Percentiles rank a stretch among this genome's conserved stretches.
These are phyloP conservation scores for Pocillopora grandis DNA, from an alignment of 92 coral and sea anemone genomes.

Conservation along the genomic window DNA sequence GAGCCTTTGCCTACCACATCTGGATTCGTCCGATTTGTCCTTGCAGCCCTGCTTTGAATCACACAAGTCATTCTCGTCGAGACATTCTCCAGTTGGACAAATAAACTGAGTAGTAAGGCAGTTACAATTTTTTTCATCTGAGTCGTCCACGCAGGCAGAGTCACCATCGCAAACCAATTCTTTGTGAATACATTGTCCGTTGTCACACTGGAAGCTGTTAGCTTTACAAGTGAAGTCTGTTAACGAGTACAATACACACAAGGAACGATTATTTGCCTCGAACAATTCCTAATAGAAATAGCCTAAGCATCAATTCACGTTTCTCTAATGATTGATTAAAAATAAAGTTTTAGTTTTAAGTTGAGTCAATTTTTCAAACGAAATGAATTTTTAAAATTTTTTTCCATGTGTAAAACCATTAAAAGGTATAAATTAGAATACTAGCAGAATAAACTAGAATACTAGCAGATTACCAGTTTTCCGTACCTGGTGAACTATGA, in stretches of 20 bases:
- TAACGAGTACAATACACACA: background rate
- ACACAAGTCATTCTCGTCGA: slow-evolving; percentile 41
- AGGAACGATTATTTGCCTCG: too few species aligned
- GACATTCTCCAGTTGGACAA: slow-evolving; percentile 71
- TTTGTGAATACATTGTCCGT: slow-evolving; percentile 80
- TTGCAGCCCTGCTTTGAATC: slow-evolving; percentile 44
- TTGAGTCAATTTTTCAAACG: too few species aligned
- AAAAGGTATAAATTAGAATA: background rate
- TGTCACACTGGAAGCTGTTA: slow-evolving; percentile 72
- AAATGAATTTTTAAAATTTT: too few species aligned
- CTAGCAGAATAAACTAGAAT: background rate
- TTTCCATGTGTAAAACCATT: too few species aligned
- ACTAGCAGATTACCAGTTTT: background rate
- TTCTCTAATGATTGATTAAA: too few species aligned
- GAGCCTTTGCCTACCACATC: slow-evolving; percentile 50
- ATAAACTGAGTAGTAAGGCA: slow-evolving; percentile 55
- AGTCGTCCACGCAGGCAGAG: slow-evolving; percentile 68
- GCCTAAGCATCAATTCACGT: too few species aligned
- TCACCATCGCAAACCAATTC: slow-evolving; percentile 83
- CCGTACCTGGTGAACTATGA: slow-evolving; percentile 73
- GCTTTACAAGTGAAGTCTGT: slow-evolving; percentile 54
- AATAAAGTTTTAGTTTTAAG: too few species aligned
- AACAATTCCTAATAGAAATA: too few species aligned
- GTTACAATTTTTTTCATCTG: slow-evolving; percentile 68
- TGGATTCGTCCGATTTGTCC: slow-evolving; percentile 47